phyloP scores from a whole-genome alignment of 53 echinoderm and acorn worm genomes.

The Arbacia lixula region DNA sequence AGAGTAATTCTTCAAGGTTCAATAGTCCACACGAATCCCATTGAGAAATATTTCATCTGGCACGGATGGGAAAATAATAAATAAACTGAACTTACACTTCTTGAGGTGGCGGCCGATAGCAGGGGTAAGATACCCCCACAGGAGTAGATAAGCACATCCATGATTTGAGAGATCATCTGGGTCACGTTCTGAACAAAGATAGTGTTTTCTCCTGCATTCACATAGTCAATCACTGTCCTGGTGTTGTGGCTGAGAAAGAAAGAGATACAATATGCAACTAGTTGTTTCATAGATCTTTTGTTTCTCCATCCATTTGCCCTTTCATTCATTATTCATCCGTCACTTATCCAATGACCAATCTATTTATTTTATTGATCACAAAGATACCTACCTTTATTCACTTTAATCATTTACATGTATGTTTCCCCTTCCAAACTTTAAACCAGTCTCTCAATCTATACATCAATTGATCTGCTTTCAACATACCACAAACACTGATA shows the following conservation, averaged over 20 bases:
- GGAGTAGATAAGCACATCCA: slow-evolving; percentile 98
- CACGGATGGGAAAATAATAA: too few species aligned
- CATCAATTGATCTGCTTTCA: too few species aligned
- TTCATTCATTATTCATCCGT: neutral
- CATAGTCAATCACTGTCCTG: slow-evolving; percentile 94
- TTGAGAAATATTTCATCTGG: too few species aligned
- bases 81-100: slow-evolving; percentile 87
- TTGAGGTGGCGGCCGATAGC: slow-evolving; percentile 95
- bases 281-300: neutral
- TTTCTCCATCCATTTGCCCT: neutral
- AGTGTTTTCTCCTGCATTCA: slow-evolving; percentile 94
- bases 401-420: too few species aligned
- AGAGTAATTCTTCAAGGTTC: too few species aligned
- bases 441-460: too few species aligned
- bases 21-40: too few species aligned
- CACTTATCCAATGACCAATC: too few species aligned
- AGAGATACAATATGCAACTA: neutral
- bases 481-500: too few species aligned
- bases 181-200: slow-evolving; percentile 99
- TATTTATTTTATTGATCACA: too few species aligned
- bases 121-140: slow-evolving; percentile 97
- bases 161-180: slow-evolving; percentile 98
- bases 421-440: too few species aligned
- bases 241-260: slow-evolving; percentile 79
- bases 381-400: too few species aligned